phyloP scores from a whole-genome alignment of 64 coral and sea anemone species.

The Astreopora myriophthalma region DNA sequence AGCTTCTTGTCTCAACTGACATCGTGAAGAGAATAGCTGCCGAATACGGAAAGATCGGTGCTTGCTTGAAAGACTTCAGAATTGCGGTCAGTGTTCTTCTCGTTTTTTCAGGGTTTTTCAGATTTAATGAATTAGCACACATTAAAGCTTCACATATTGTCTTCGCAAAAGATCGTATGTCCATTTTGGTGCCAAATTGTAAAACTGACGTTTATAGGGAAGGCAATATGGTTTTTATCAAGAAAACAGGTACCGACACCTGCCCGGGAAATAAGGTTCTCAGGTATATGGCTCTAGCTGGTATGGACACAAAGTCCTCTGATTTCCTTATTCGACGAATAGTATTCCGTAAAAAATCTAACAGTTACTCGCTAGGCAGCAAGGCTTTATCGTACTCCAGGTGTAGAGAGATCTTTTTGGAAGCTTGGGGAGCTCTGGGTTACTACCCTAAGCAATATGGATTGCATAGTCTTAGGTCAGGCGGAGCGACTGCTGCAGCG shows the following conservation, averaged over 20 bases:
- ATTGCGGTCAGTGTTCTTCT: constrained; percentile 16
- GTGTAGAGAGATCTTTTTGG: not conserved
- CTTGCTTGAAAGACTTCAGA: constrained; percentile 39
- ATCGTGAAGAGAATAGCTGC: constrained; percentile 51
- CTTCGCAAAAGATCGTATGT: constrained; percentile 2
- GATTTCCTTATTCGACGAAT: no score
- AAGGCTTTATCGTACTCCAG: not conserved
- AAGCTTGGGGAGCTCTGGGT: not conserved
- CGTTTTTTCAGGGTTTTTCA: constrained; percentile 47
- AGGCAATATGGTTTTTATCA: constrained; percentile 18
- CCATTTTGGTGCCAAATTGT: constrained; percentile 22
- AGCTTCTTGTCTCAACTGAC: constrained; percentile 8
- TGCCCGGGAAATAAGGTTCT: not conserved
- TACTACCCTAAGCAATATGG: not conserved
- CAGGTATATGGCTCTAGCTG: not conserved
- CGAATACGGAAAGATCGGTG: not conserved
- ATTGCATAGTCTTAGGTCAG: not conserved
- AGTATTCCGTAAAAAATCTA: not conserved
- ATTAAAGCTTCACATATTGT: constrained; percentile 17
- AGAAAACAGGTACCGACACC: constrained; percentile 27
- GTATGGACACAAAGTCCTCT: not conserved
- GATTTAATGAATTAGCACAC: constrained; percentile 38
- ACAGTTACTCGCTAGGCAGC: not conserved
- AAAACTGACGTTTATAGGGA: constrained; percentile 40
- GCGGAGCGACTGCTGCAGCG: no score